A percentile compares a stretch with the other conserved stretches of the same genome.
Evolutionary conservation across 2,888 invertebrate genomes (phyloP).

Genomic region (Rhingia rostrata): DNA sequence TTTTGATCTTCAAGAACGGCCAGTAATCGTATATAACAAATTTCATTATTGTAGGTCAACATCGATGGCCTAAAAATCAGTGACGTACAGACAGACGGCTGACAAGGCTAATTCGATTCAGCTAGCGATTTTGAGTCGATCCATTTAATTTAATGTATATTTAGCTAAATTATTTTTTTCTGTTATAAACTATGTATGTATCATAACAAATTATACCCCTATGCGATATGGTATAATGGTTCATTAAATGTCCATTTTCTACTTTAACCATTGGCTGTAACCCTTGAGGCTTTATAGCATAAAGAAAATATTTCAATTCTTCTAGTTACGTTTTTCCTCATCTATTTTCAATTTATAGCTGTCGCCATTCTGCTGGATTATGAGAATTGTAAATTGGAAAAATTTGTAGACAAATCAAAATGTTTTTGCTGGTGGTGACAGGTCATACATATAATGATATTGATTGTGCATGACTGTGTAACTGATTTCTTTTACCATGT

Average conservation of each 20-base stretch:
- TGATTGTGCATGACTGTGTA: slow-evolving; percentile 9
- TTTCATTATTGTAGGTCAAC: too few relatives aligned
- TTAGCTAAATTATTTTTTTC: too few relatives aligned
- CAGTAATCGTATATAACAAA: too few relatives aligned
- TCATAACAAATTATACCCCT: too few relatives aligned
- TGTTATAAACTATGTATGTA: too few relatives aligned
- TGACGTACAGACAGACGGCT: too few relatives aligned
- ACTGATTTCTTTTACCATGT: slow-evolving; percentile 19
- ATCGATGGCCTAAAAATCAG: too few relatives aligned
- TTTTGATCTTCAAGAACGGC: too few relatives aligned
- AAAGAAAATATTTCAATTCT: slow-evolving; percentile 13
- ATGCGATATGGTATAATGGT: too few relatives aligned
- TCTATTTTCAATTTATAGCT: neutral
- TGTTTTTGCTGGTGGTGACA: neutral
- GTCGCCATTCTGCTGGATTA: neutral
- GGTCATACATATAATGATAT: neutral
- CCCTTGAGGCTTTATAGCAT: neutral
- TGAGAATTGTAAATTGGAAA: slow-evolving; percentile 13
- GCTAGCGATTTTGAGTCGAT: too few relatives aligned
- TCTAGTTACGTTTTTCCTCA: slow-evolving; percentile 5
- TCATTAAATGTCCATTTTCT: slow-evolving; percentile 25
- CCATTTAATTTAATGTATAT: too few relatives aligned
- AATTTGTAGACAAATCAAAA: neutral
- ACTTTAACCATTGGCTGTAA: slow-evolving; percentile 4
- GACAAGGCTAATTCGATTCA: too few relatives aligned